phyloP scores from a whole-genome alignment of 2,888 invertebrate species.

The Busseola fusca region DNA sequence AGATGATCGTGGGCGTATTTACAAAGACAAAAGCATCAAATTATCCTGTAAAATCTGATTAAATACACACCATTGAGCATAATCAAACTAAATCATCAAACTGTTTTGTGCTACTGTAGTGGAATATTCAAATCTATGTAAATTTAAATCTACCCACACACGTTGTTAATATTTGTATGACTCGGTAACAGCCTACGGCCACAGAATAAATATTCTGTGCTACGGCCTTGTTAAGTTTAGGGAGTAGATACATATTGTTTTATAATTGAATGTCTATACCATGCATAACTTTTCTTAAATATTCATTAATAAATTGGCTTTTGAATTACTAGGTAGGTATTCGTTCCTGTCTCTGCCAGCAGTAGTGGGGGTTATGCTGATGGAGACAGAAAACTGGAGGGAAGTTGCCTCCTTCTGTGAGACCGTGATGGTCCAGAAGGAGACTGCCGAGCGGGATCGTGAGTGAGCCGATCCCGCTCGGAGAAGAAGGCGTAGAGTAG shows the following conservation, averaged over 20 bases:
- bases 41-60: background rate
- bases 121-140: conserved; percentile 57
- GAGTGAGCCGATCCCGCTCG: too few relatives aligned
- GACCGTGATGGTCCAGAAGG: too few relatives aligned
- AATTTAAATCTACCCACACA: conserved; percentile 34
- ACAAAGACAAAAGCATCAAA: background rate
- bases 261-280: conserved; percentile 18
- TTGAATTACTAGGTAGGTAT: background rate
- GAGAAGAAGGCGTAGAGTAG: too few relatives aligned
- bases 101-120: conserved; percentile 16
- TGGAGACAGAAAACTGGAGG: too few relatives aligned
- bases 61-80: conserved; percentile 15
- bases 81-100: conserved; percentile 32
- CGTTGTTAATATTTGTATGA: conserved; percentile 39
- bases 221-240: conserved; percentile 4
- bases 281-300: conserved; percentile 1
- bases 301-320: conserved; percentile 1
- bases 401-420: too few relatives aligned
- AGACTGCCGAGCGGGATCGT: too few relatives aligned
- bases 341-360: too few relatives aligned
- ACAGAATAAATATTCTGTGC: too few relatives aligned
- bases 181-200: background rate
- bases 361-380: too few relatives aligned
- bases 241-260: conserved; percentile 22
- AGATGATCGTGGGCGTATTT: background rate